Evolutionary conservation across 2,797 vertebrate species (phyloP).

Genomic region (Knipowitschia caucasica): DNA sequence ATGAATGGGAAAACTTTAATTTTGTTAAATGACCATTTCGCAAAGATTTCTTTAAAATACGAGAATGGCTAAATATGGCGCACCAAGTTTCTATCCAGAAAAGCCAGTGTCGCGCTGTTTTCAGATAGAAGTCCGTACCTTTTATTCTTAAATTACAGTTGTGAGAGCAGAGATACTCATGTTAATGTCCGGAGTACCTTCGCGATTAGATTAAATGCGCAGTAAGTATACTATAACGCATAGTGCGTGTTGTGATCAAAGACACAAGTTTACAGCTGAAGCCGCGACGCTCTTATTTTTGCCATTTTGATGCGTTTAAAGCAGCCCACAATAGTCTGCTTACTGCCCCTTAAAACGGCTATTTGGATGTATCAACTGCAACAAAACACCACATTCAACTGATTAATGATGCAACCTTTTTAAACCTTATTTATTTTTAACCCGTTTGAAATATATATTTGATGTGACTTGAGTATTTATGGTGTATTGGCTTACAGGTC

Average conservation of each 20-base stretch:
- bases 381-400: slow-evolving; percentile 51
- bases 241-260: background rate
- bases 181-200: too few species aligned
- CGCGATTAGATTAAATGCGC: background rate
- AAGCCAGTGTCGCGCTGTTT: background rate
- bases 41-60: background rate
- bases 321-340: slow-evolving; percentile 27
- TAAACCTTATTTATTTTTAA: slow-evolving; percentile 72
- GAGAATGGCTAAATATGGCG: background rate
- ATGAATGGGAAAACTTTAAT: slow-evolving; percentile 50
- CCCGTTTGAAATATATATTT: slow-evolving; percentile 71
- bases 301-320: background rate
- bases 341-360: slow-evolving; percentile 21
- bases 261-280: background rate
- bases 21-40: background rate
- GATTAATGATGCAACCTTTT: slow-evolving; percentile 56
- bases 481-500: slow-evolving; percentile 58
- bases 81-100: background rate
- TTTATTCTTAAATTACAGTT: background rate
- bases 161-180: too few species aligned
- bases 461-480: slow-evolving; percentile 64
- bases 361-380: slow-evolving; percentile 38
- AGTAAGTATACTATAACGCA: background rate
- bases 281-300: background rate
- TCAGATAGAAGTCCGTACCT: background rate